phyloP scores from a whole-genome alignment of 2,888 invertebrate genomes.

The Heliothis peltigera region DNA sequence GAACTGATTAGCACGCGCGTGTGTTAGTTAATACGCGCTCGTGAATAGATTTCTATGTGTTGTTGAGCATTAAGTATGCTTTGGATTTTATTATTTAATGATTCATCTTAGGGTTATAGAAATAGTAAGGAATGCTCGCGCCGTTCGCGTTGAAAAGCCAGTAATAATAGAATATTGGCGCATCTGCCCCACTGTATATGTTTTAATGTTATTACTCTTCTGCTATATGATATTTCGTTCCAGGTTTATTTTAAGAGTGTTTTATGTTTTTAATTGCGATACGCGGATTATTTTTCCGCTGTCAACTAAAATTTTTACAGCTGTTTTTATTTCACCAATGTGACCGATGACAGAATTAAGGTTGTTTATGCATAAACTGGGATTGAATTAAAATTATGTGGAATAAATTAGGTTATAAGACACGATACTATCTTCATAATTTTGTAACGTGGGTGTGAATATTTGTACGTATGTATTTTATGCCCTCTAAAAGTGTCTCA shows the following conservation, averaged over 20 bases:
- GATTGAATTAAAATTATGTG: constrained; percentile 81
- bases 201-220: constrained; percentile 87
- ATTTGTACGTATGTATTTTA: constrained; percentile 66
- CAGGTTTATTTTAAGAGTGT: constrained; percentile 85
- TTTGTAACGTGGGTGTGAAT: constrained; percentile 71
- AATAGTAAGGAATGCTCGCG: constrained; percentile 88
- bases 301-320: constrained; percentile 85
- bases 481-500: constrained; percentile 63
- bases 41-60: constrained; percentile 84
- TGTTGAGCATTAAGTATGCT: constrained; percentile 89
- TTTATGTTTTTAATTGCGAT: constrained; percentile 88
- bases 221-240: constrained; percentile 83
- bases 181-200: constrained; percentile 87
- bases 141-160: constrained; percentile 87
- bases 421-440: constrained; percentile 77
- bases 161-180: constrained; percentile 90
- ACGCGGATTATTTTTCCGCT: constrained; percentile 83
- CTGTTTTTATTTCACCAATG: constrained; percentile 83
- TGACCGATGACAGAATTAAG: constrained; percentile 88
- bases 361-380: constrained; percentile 82
- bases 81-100: constrained; percentile 90
- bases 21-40: constrained; percentile 83
- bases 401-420: constrained; percentile 80
- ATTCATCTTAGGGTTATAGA: constrained; percentile 90
- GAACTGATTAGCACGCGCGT: constrained; percentile 85